Evolutionary conservation across 2,113 vertebrate species (phyloP).

Genomic region (Etia nguti): DNA sequence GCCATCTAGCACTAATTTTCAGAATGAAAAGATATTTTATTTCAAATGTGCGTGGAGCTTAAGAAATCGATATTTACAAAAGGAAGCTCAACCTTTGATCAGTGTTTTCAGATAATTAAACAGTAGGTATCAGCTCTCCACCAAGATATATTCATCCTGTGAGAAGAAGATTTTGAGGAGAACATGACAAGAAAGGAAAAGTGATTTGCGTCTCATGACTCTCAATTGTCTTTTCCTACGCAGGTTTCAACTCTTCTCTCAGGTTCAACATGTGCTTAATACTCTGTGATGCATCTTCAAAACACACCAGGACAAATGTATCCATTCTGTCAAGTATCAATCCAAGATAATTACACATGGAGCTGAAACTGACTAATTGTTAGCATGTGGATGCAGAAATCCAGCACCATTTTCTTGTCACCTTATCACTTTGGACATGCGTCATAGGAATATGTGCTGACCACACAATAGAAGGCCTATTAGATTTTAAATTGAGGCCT

Average conservation of each 20-base stretch:
- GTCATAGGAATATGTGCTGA: conserved; percentile 22
- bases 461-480: conserved; percentile 41
- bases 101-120: background rate
- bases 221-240: background rate
- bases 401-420: conserved; percentile 35
- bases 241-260: background rate
- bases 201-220: background rate
- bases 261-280: background rate
- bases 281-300: conserved; percentile 32
- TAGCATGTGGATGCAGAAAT: conserved; percentile 58
- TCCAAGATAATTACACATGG: conserved; percentile 46
- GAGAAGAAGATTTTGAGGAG: background rate
- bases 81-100: background rate
- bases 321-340: conserved; percentile 50
- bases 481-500: conserved; percentile 39
- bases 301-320: conserved; percentile 7
- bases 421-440: conserved; percentile 13
- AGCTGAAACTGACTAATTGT: conserved; percentile 52
- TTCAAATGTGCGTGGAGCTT: background rate
- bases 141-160: background rate
- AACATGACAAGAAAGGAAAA: background rate
- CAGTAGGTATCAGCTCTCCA: background rate
- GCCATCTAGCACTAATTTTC: background rate
- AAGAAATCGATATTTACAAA: background rate
- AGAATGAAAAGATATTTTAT: background rate